phyloP scores from a whole-genome alignment of 2,888 invertebrate species.

The Villa cingulata region DNA sequence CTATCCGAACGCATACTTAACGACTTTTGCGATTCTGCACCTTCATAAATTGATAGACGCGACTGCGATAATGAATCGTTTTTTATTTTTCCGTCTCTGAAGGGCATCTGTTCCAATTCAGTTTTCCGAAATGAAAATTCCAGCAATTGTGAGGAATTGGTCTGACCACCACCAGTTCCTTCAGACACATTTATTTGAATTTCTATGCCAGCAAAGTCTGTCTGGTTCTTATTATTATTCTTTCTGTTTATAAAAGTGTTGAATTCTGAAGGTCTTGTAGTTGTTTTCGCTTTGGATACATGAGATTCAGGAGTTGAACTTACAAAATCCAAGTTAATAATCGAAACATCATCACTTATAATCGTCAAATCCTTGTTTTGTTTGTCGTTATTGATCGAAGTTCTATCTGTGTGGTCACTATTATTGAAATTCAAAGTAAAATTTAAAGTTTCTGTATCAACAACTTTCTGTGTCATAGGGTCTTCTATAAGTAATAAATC shows the following conservation, averaged over 20 bases:
- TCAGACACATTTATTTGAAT: slow-evolving; percentile 34
- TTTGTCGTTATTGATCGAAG: too few relatives aligned
- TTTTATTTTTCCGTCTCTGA: background rate
- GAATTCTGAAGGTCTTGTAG: background rate
- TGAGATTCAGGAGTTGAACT: background rate
- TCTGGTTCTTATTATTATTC: slow-evolving; percentile 11
- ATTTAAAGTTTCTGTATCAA: too few relatives aligned
- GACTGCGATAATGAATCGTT: background rate
- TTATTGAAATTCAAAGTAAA: too few relatives aligned
- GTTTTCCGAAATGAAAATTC: slow-evolving; percentile 27
- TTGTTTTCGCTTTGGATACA: too few relatives aligned
- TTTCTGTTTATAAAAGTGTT: background rate
- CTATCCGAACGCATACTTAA: background rate
- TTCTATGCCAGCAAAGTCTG: slow-evolving; percentile 32
- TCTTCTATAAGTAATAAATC: background rate
- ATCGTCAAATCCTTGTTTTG: too few relatives aligned
- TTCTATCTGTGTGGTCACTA: too few relatives aligned
- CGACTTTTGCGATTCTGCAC: background rate
- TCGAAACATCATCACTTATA: background rate
- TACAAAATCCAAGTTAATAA: background rate
- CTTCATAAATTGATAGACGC: background rate
- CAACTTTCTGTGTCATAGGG: too few relatives aligned
- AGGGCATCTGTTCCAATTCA: background rate
- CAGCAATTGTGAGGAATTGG: slow-evolving; percentile 16
- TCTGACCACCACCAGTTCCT: slow-evolving; percentile 16